Base-by-base conservation (phyloP, 2,888 invertebrate genomes). In the Dione vanillae region DNA sequence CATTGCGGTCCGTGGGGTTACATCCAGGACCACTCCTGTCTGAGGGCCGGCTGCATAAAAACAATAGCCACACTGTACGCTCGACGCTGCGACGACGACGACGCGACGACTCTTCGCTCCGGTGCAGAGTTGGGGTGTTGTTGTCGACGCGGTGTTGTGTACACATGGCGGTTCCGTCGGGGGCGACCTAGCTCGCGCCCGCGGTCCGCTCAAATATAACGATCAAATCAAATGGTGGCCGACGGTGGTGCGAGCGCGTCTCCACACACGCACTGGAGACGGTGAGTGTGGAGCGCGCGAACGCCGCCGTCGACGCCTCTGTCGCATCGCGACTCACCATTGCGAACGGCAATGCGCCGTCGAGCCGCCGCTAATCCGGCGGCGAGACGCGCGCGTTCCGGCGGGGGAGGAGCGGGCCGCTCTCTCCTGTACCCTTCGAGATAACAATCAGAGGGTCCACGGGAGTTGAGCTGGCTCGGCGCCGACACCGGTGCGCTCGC, bases 1-100 rank as follows among this genome's bases (percentile, higher is more conserved):
- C 86, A 94, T 94, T 90, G 94, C 93, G 91, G 91, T 90, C 87
- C 85, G 83, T 84, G 90, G 87, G 86, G 79, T 87, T 84, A 82
- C 83, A 83, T 88, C 79, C 79, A 83, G 89, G 90, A 89, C 89
- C 88, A 91, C 89, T 86, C 85, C 88, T 90, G 89, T 86, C 88
- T 88, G 90, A 91, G 90, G 88, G 90, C 90, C 87, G 89, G 82
- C 80, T 81, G 82, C 67, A 78, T 73, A 73, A 76, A 71, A 71
- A 71, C 65, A 65, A 49, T 70, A 41, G 62, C 64, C 74, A 74
- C 62, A 72, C 69, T 74, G 74, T 71, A 27, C 67, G 40, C 45
- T 2, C n/a, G n/a, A n/a, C 27, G 27, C 27, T 27, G 27, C 41
- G 41, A 9, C 41, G 41, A 72, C 69, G 69, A 71, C 69, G 41